phyloP scores from a whole-genome alignment of 2,888 invertebrate genomes.

The Sceliomorpha sp. region DNA sequence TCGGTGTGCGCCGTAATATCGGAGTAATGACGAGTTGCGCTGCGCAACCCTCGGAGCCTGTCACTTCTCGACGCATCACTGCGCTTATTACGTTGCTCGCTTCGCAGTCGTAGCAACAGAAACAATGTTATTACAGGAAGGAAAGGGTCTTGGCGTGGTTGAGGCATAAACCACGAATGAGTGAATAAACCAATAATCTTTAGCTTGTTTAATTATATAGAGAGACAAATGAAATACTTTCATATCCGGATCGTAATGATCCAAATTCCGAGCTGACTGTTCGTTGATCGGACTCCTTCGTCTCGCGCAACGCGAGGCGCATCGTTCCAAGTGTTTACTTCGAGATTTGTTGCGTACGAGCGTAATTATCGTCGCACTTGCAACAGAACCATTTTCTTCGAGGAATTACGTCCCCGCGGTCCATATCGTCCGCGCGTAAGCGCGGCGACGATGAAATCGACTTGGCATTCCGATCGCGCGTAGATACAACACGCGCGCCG shows the following conservation, averaged over 20 bases:
- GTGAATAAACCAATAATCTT: too few species aligned
- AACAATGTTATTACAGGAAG: constrained; percentile 11
- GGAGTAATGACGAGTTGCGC: constrained; percentile 8
- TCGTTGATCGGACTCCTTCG: too few species aligned
- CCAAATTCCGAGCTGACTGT: too few species aligned
- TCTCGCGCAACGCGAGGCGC: too few species aligned
- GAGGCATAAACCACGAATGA: too few species aligned
- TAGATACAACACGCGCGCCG: constrained; percentile 4
- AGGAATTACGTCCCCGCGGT: constrained; percentile 1
- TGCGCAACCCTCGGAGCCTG: constrained; percentile 17
- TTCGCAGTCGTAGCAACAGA: constrained; percentile 1
- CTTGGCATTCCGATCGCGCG: constrained; percentile 40
- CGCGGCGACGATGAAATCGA: constrained; percentile 29
- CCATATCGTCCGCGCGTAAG: constrained; percentile 14
- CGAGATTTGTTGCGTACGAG: too few species aligned
- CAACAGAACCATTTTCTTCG: too few species aligned
- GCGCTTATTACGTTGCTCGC: constrained; percentile 6
- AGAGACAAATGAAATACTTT: too few species aligned
- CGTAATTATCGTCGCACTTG: too few species aligned
- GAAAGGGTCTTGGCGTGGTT: neutral
- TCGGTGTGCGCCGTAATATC: constrained; percentile 12
- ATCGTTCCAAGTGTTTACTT: too few species aligned
- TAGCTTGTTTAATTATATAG: too few species aligned
- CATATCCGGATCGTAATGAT: too few species aligned
- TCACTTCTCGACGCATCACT: constrained; percentile 37